A percentile compares a stretch with the other conserved stretches of the same genome.
phyloP scores from a whole-genome alignment of 37 sponge, comb jelly and placozoan species.

The Geodia barretti region DNA sequence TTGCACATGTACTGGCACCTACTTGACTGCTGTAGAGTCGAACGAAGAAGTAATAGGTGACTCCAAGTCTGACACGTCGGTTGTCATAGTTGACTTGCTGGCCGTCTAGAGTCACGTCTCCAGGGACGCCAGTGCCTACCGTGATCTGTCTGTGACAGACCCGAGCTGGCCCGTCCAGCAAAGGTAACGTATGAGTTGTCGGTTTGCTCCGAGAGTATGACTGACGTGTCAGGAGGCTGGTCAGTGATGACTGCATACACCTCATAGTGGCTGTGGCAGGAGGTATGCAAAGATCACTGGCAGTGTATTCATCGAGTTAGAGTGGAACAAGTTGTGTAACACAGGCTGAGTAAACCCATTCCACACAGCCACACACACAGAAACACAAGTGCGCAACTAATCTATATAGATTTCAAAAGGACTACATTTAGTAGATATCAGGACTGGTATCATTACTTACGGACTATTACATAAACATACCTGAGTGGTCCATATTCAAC shows the following conservation, averaged over 20 bases:
- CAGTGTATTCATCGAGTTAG: not conserved
- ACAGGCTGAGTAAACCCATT: too few species aligned
- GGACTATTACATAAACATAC: not conserved
- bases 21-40: constrained; percentile 18
- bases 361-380: too few species aligned
- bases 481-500: not conserved
- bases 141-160: not conserved
- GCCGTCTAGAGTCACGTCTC: not conserved
- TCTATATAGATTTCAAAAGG: too few species aligned
- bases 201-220: not conserved
- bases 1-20: not conserved
- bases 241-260: not conserved
- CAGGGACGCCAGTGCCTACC: not conserved
- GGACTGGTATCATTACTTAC: not conserved
- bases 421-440: too few species aligned
- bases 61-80: not conserved
- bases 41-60: constrained; percentile 21
- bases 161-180: not conserved
- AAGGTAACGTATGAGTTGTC: not conserved
- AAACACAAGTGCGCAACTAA: too few species aligned
- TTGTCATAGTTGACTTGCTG: not conserved
- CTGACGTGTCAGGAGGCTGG: not conserved
- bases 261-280: not conserved
- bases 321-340: not conserved
- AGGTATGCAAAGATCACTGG: not conserved